Evolutionary conservation across 1,140 invertebrate genomes (phyloP), one percentile per base, ranked within the genome.

Genomic region (Macrocentrus cingulum): DNA sequence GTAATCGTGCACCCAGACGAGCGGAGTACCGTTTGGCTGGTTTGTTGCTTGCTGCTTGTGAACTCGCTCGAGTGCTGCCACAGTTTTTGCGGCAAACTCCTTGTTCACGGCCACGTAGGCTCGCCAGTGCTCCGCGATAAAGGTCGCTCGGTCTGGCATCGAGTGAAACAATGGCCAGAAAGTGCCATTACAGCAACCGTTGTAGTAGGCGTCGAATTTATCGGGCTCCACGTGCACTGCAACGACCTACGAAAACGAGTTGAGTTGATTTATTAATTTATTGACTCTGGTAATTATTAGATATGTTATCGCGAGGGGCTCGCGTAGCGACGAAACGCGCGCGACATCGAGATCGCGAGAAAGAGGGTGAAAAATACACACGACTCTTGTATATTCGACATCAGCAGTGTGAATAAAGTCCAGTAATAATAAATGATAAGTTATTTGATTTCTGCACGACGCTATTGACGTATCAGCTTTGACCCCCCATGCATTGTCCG

Each of bases 1-100:
- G 75, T 96, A 96, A 72, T 96, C 93, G 65, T 95, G 92, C 13
- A 95, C 86, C 93, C 92, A 95, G 0, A 95, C 85, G 15, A 95
- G 82, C 0, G 92, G 91, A 1, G 80, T 81, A 8, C 82, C 81
- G 49, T 72, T 79, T 18, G 59, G 39, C 79, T 84, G 60, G 80
- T 83, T n/a, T n/a, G n/a, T 66, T 79, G 80, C 48, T 83, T 86
- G 61, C 75, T 84, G 79, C 6, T 84, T 83, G 37, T 88, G 73
- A 11, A 84, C 79, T 36, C 83, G 80, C 50, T 87, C 82, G 25
- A 95, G 66, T 0, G 91, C 91, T 54, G 83, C 67, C 37, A 94
- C 82, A 0, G 92, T 91, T 66, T 88, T 87, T 18, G 87, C 84
- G 0, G 92, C 91, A 70, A 95, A 95, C 67, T 88, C 81, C 64